A percentile compares a stretch with the other conserved stretches of the same genome.
phyloP scores from a whole-genome alignment of 2,113 vertebrate genomes.

The Misgurnus mizolepis region DNA sequence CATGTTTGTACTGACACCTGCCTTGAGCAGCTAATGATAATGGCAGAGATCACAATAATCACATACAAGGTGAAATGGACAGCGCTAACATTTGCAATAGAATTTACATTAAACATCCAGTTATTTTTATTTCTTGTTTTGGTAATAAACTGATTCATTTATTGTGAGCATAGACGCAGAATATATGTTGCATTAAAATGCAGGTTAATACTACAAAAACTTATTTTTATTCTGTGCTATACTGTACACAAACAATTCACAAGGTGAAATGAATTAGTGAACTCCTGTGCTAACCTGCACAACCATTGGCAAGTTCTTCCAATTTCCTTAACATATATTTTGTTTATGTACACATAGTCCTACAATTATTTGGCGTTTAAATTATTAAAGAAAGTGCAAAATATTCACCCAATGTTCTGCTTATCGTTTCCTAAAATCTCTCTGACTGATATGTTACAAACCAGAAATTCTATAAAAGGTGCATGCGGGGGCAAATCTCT shows the following conservation, averaged over 20 bases:
- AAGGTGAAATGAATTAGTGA: constrained; percentile 4
- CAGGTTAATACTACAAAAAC: background rate
- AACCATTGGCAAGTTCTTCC: background rate
- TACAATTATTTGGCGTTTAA: constrained; percentile 27
- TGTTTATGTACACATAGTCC: background rate
- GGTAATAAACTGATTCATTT: background rate
- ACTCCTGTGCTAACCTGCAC: background rate
- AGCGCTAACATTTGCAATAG: background rate
- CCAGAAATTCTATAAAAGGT: constrained; percentile 36
- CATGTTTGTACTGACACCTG: constrained; percentile 25
- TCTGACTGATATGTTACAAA: constrained; percentile 48
- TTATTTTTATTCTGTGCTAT: background rate
- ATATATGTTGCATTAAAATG: background rate
- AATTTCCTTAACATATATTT: background rate
- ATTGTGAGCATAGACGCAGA: background rate
- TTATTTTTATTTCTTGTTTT: background rate
- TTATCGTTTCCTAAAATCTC: constrained; percentile 47
- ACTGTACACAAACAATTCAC: background rate
- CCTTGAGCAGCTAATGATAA: constrained; percentile 22
- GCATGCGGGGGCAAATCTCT: constrained; percentile 67
- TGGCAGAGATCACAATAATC: constrained; percentile 30
- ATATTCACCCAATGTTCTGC: constrained; percentile 43
- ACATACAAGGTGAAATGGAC: constrained; percentile 15
- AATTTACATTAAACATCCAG: constrained; percentile 11
- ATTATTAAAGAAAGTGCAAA: constrained; percentile 33